Conservation (phyloP, 2,888 invertebrate genomes). For the Cheilosia vulpina region DNA sequence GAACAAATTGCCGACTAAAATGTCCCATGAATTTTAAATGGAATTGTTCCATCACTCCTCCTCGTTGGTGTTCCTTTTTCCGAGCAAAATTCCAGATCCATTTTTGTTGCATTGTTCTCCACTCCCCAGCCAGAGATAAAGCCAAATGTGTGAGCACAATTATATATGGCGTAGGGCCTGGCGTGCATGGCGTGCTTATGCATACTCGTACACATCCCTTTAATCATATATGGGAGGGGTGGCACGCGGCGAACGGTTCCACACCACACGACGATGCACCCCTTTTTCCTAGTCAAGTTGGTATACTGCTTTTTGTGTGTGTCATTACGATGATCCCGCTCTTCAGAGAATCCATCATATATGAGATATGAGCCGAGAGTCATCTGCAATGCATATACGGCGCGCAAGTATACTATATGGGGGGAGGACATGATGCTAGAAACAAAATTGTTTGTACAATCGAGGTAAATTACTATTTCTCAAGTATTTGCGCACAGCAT, state of each 20-base stretch:
- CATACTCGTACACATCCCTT: conserved; percentile 25
- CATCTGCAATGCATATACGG: conserved; percentile 10
- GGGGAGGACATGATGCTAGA: conserved; percentile 18
- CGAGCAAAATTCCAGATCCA: conserved; percentile 43
- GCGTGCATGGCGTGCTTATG: conserved; percentile 7
- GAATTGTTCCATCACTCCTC: conserved; percentile 51
- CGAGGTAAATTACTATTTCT: conserved; percentile 41
- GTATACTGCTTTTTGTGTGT: conserved; percentile 59
- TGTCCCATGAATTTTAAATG: conserved; percentile 69
- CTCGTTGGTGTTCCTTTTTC: conserved; percentile 44
- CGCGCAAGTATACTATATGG: conserved; percentile 4
- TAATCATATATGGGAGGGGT: conserved; percentile 39
- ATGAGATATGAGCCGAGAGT: conserved; percentile 53
- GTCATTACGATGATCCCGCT: conserved; percentile 66
- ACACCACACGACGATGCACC: conserved; percentile 5
- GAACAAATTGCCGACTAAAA: conserved; percentile 70
- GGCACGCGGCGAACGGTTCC: conserved; percentile 25
- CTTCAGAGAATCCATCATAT: conserved; percentile 67
- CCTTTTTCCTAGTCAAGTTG: conserved; percentile 26
- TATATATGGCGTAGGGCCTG: conserved; percentile 37
- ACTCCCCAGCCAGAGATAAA: conserved; percentile 40
- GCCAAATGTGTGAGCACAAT: conserved; percentile 41
- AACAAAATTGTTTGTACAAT: conserved; percentile 56
- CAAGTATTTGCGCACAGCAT: conserved; percentile 34
- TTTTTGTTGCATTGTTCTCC: conserved; percentile 52